A percentile compares a stretch with the other conserved stretches of the same genome.
Evolutionary conservation across 1,140 invertebrate genomes (phyloP).

Genomic region (Diorhabda elongata): DNA sequence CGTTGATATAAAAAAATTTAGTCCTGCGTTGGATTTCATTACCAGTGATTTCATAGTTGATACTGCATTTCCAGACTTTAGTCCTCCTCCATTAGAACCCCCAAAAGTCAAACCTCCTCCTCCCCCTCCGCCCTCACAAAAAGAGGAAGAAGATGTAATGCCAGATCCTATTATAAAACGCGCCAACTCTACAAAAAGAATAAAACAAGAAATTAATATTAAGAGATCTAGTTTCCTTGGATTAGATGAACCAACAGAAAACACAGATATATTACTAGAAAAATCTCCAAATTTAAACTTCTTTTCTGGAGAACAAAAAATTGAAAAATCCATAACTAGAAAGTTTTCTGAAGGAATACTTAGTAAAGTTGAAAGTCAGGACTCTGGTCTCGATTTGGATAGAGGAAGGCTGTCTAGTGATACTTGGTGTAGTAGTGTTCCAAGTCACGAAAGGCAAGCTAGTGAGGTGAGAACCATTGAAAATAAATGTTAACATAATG

Average conservation of each 20-base stretch:
- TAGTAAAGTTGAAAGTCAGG: conserved; percentile 57
- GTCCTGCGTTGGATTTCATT: conserved; percentile 31
- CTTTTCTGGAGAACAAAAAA: conserved; percentile 71
- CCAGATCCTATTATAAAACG: conserved; percentile 53
- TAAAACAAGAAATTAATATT: conserved; percentile 79
- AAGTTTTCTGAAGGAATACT: conserved; percentile 50
- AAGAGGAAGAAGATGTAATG: conserved; percentile 44
- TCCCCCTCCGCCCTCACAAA: conserved; percentile 57
- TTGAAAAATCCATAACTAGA: conserved; percentile 67
- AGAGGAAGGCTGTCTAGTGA: conserved; percentile 53
- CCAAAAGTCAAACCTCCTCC: conserved; percentile 83
- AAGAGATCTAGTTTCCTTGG: conserved; percentile 83
- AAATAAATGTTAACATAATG: neutral
- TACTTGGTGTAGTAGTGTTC: conserved; percentile 58
- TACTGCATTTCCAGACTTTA: conserved; percentile 46
- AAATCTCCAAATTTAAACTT: conserved; percentile 78
- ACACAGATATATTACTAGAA: conserved; percentile 63
- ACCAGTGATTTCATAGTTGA: conserved; percentile 30
- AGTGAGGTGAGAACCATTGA: conserved; percentile 53
- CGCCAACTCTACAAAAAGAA: conserved; percentile 76
- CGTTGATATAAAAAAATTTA: conserved; percentile 23
- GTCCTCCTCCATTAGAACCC: conserved; percentile 64
- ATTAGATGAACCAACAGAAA: conserved; percentile 66
- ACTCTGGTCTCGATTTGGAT: conserved; percentile 72
- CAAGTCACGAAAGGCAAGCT: conserved; percentile 71